Base-by-base conservation (phyloP, 2,113 vertebrate species). In the Engraulis encrasicolus region DNA sequence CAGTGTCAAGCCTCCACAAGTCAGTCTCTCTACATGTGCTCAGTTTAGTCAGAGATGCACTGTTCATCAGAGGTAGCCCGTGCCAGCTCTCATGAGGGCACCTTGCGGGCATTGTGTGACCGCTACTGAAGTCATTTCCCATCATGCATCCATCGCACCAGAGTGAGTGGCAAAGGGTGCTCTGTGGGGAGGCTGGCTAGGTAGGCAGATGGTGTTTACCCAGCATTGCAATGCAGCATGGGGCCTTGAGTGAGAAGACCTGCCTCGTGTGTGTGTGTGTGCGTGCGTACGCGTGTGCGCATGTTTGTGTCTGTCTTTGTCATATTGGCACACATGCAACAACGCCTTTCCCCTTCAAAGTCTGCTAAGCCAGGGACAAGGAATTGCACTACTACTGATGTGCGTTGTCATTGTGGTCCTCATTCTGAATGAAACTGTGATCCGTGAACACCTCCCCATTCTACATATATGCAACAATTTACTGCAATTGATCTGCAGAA, bases 181-280 rank as follows among this genome's bases (percentile, higher is more conserved):
- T 54, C 79, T 85, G 79, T 31, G 77, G 66, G 40, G 83, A 79
- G 80, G 88, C 78, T 80, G 86, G 82, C 82, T 80, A 85, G 82
- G 84, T 1, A 61, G 84, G 85, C 91, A 92, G 91, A 92, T 93
- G 91, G 90, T 92, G 91, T 93, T 93, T 92, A 89, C 85, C 85
- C 84, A 84, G 66, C 34, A 49, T 86, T 82, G 86, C 84, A 79
- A n/a, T n/a, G n/a, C 88, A 86, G 83, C 81, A 50, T 81, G 88
- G 45, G 83, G 79, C 74, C 81, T 82, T 23, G 58, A 52, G 77
- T 77, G 50, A 74, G 50, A 49, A 27, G 17, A 80, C 38, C 71
- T 19, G 20, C 19, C 48, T 54, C 82, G 78, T 18, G 78, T 74
- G 0, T 40, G 54, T 37, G 45, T 66, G 45, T 20, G 45, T 79